Conservation (phyloP, 2,888 invertebrate genomes). For the Chironomus riparius region DNA sequence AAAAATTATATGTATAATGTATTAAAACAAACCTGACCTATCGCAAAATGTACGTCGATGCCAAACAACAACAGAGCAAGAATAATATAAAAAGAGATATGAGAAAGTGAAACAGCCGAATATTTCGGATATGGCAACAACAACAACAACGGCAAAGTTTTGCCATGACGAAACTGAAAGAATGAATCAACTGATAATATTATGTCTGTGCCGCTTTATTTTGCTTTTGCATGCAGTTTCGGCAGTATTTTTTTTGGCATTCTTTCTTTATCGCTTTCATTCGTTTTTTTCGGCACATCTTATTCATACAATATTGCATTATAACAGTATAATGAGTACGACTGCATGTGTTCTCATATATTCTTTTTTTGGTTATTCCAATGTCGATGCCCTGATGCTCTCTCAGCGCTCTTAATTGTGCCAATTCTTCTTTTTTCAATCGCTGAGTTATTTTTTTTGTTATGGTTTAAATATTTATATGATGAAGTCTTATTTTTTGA, state of each 20-base stretch:
- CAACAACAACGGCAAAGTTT: constrained; percentile 18
- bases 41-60: constrained; percentile 21
- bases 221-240: background rate
- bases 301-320: background rate
- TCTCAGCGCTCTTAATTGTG: constrained; percentile 4
- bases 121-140: background rate
- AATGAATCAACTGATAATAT: constrained; percentile 13
- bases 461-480: background rate
- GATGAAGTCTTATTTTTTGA: too few species aligned
- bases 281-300: background rate
- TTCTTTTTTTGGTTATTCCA: constrained; percentile 17
- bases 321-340: constrained; percentile 23
- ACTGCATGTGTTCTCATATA: background rate
- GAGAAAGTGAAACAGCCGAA: constrained; percentile 20
- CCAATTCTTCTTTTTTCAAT: background rate
- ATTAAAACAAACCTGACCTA: constrained; percentile 26
- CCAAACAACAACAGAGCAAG: constrained; percentile 1
- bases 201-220: constrained; percentile 5
- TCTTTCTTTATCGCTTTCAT: background rate
- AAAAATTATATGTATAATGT: background rate
- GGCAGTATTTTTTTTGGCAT: background rate
- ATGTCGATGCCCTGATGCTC: constrained; percentile 21
- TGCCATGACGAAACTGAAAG: constrained; percentile 2
- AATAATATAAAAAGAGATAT: background rate
- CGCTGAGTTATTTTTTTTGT: background rate